These are phyloP conservation scores for Orius insidiosus DNA, from an alignment of 1,140 invertebrate species.

Conservation along the genomic window DNA sequence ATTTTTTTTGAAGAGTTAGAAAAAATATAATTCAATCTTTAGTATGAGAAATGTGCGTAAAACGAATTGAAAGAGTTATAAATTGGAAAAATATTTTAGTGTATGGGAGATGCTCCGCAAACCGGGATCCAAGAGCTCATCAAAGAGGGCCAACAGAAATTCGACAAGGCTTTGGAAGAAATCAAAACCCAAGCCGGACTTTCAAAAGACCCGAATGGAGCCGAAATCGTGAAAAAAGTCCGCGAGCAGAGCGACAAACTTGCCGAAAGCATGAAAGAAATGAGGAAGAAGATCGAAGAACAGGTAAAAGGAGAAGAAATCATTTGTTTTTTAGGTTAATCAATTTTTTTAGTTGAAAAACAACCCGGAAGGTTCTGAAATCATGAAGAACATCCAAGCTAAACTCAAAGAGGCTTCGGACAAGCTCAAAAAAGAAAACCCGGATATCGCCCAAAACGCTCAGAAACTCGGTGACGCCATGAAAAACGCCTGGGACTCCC, in stretches of 20 bases:
- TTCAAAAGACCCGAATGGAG: constrained; percentile 7
- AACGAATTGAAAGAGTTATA: no score
- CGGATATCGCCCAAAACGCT: constrained; percentile 10
- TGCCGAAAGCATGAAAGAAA: not conserved
- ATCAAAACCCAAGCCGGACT: constrained; percentile 3
- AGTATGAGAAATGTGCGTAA: no score
- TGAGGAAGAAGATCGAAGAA: constrained; percentile 9
- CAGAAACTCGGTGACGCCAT: constrained; percentile 7
- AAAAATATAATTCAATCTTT: no score
- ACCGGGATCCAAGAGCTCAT: not conserved
- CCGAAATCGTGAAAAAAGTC: constrained; percentile 4
- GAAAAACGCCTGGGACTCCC: constrained; percentile 2
- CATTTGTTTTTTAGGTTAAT: not conserved
- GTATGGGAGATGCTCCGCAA: not conserved
- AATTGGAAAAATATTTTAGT: no score
- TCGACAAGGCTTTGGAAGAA: constrained; percentile 4
- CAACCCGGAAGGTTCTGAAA: constrained; percentile 4
- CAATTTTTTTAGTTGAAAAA: constrained; percentile 10
- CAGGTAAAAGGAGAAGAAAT: not conserved
- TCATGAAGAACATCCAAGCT: constrained; percentile 1
- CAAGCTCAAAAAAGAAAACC: constrained; percentile 13
- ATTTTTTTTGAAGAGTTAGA: no score
- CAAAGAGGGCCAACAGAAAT: not conserved
- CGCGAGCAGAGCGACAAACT: constrained; percentile 2
- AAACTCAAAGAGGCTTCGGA: constrained; percentile 7